phyloP scores from a whole-genome alignment of 2,113 vertebrate species.

The Tauraco erythrolophus region DNA sequence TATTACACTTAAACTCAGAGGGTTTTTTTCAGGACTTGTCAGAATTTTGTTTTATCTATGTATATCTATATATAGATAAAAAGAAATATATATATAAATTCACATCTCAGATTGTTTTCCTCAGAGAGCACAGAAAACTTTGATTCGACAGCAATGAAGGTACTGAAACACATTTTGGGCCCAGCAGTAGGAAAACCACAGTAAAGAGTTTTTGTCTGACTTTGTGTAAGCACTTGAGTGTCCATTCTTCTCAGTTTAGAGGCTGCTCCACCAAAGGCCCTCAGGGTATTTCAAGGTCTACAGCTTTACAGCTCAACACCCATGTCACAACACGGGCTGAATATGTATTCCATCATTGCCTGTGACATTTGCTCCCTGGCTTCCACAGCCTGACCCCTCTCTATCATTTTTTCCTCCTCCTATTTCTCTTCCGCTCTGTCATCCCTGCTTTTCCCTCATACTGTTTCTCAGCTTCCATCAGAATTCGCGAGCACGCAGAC shows the following conservation, averaged over 20 bases:
- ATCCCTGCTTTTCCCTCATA: neutral
- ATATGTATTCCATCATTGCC: accelerated
- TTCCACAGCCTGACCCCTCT: neutral
- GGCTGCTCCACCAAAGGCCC: neutral
- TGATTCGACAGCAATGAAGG: accelerated
- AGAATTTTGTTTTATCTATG: neutral
- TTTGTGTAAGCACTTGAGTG: neutral
- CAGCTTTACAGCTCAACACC: neutral
- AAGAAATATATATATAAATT: neutral
- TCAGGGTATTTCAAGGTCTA: neutral
- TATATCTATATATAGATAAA: neutral
- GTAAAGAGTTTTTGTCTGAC: accelerated
- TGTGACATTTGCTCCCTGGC: neutral
- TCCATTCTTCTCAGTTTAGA: neutral
- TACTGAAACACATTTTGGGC: neutral
- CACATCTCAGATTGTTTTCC: accelerated
- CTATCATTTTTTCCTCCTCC: neutral
- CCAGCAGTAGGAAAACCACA: neutral
- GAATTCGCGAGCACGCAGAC: neutral
- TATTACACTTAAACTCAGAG: too few species aligned
- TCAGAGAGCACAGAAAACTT: too few species aligned
- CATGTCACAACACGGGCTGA: neutral
- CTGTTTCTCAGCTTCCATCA: neutral
- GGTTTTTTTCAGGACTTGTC: too few species aligned
- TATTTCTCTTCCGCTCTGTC: neutral